Percentiles rank a stretch among this genome's conserved stretches.
phyloP scores from a whole-genome alignment of 2,797 vertebrate species.

The Notolepis coatsorum region DNA sequence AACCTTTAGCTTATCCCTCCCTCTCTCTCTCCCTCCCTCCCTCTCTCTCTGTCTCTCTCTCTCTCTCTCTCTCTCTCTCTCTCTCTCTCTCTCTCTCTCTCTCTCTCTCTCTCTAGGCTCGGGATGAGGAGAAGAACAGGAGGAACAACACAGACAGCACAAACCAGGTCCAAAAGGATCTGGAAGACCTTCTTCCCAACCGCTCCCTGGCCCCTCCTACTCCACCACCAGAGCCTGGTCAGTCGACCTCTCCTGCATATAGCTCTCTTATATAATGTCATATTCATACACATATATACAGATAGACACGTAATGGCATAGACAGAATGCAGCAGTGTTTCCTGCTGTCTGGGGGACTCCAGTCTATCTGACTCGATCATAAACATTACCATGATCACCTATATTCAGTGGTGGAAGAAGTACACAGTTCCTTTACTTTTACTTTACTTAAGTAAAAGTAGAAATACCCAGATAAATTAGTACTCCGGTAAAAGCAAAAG shows the following conservation, averaged over 20 bases:
- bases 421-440: no score
- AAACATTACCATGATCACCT: no score
- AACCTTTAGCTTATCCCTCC: background rate
- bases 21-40: background rate
- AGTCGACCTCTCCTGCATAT: conserved; percentile 40
- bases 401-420: no score
- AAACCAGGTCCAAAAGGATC: conserved; percentile 85
- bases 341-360: no score
- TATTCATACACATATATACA: no score
- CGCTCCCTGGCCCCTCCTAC: conserved; percentile 46
- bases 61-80: background rate
- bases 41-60: background rate
- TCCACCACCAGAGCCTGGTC: background rate
- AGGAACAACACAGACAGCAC: conserved; percentile 88
- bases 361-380: no score
- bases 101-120: conserved; percentile 78
- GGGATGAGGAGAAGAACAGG: conserved; percentile 94
- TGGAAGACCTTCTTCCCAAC: conserved; percentile 85
- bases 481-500: no score
- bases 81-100: background rate
- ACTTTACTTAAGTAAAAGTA: no score
- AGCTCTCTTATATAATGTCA: no score
- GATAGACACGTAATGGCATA: no score
- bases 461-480: no score
- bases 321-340: no score